Percentiles rank a stretch among this genome's conserved stretches.
These are phyloP conservation scores for Encarsia formosa DNA, from an alignment of 2,888 invertebrate genomes.

Conservation along the genomic window DNA sequence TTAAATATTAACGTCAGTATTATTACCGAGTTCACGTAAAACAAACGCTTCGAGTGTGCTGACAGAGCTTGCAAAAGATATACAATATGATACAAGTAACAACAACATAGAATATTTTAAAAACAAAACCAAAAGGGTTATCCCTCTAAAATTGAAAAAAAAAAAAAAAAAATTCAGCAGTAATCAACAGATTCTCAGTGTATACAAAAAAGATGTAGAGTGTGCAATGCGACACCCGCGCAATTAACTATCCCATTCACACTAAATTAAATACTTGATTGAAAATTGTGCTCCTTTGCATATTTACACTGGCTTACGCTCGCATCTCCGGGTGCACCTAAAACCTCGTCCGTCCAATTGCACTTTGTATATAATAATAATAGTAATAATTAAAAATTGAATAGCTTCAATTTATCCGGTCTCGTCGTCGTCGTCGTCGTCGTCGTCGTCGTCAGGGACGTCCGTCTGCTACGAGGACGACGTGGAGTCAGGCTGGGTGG, in stretches of 20 bases:
- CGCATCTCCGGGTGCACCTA: constrained; percentile 11
- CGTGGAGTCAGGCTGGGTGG: constrained; percentile 46
- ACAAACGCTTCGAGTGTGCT: too few relatives aligned
- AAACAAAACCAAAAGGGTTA: constrained; percentile 6
- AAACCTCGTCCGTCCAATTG: constrained; percentile 39
- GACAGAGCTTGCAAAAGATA: too few relatives aligned
- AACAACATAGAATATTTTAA: constrained; percentile 18
- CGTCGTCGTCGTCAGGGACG: constrained; percentile 5
- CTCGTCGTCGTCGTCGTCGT: too few relatives aligned
- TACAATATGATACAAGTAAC: too few relatives aligned
- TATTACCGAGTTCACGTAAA: too few relatives aligned
- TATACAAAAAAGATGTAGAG: background rate
- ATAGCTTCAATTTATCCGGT: too few relatives aligned
- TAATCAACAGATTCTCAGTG: constrained; percentile 11
- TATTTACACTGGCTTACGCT: constrained; percentile 29
- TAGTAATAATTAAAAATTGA: background rate
- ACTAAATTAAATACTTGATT: constrained; percentile 8
- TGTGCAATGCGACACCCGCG: too few relatives aligned
- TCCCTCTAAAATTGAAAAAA: background rate
- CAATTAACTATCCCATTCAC: background rate
- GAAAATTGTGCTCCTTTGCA: constrained; percentile 11
- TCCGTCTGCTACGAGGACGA: constrained; percentile 44
- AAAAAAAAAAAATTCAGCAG: background rate
- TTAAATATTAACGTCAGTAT: too few relatives aligned
- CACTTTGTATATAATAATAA: constrained; percentile 33